Percentiles rank a stretch among this genome's conserved stretches.
These are phyloP conservation scores for Pocillopora verrucosa DNA, from an alignment of 64 coral and sea anemone genomes.

Conservation along the genomic window DNA sequence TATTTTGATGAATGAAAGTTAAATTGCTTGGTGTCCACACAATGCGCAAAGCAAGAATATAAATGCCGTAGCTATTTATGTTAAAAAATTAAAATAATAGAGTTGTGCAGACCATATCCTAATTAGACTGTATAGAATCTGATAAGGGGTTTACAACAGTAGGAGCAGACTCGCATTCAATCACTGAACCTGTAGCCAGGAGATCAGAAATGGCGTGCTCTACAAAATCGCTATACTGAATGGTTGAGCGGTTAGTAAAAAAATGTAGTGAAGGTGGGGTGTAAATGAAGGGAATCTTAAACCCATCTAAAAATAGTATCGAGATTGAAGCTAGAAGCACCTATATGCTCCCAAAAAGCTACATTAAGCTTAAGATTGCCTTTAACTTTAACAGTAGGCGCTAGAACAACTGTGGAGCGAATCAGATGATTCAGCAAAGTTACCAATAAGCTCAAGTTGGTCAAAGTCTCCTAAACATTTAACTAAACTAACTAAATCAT, in stretches of 20 bases:
- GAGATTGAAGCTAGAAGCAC: constrained; percentile 51
- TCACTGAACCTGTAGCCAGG: constrained; percentile 26
- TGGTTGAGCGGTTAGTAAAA: constrained; percentile 65
- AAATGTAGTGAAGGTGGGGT: constrained; percentile 35
- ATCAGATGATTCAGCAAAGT: constrained; percentile 7
- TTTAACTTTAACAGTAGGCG: constrained; percentile 31
- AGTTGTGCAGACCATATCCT: no score
- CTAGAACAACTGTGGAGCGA: neutral
- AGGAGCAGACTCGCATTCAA: constrained; percentile 32
- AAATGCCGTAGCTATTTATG: no score
- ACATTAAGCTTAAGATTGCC: neutral
- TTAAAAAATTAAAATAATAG: no score
- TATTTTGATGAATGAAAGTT: no score
- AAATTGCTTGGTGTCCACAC: no score
- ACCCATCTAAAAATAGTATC: constrained; percentile 38
- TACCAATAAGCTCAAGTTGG: constrained; percentile 16
- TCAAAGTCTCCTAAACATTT: constrained; percentile 41
- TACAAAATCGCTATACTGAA: constrained; percentile 61
- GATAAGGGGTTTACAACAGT: constrained; percentile 72
- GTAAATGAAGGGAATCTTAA: constrained; percentile 63
- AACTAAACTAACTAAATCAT: constrained; percentile 52
- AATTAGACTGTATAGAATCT: constrained; percentile 53
- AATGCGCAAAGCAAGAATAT: no score
- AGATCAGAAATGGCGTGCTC: constrained; percentile 54
- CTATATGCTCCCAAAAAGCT: constrained; percentile 59